These are phyloP conservation scores for Tipula lateralis DNA, from an alignment of 2,888 invertebrate species.

Conservation along the genomic window DNA sequence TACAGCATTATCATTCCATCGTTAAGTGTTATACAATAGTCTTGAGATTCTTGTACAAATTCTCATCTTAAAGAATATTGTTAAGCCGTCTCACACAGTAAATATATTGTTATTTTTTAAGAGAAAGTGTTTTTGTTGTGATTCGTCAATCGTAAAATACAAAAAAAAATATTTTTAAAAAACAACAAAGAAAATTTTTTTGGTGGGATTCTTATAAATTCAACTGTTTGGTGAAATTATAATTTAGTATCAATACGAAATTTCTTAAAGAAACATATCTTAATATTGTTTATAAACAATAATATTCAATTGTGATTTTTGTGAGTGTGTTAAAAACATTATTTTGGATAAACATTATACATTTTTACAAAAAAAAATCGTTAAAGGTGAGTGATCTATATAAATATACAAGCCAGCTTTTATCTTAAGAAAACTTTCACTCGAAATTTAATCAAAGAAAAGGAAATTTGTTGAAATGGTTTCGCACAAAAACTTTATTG, in stretches of 20 bases:
- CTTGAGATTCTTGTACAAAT: not conserved
- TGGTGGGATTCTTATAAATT: slow-evolving; percentile 34
- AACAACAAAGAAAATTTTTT: slow-evolving; percentile 26
- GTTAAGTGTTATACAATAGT: not conserved
- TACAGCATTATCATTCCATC: not conserved
- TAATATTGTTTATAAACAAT: not conserved
- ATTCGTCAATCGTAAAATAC: slow-evolving; percentile 7
- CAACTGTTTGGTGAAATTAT: slow-evolving; percentile 32
- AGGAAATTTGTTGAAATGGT: not conserved
- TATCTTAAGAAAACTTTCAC: not conserved
- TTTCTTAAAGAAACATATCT: not conserved
- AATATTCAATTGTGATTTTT: not conserved
- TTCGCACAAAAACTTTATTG: not conserved
- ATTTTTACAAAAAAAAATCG: not conserved
- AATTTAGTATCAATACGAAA: slow-evolving; percentile 32
- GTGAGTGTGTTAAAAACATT: not conserved
- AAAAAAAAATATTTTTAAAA: not conserved
- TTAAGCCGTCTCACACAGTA: not conserved
- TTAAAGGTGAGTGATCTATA: slow-evolving; percentile 24
- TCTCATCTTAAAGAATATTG: not conserved
- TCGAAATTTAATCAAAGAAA: not conserved
- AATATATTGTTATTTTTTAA: not conserved
- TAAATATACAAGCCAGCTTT: not conserved
- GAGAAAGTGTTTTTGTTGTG: slow-evolving; percentile 28
- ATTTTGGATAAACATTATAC: not conserved